A percentile compares a stretch with the other conserved stretches of the same genome.
Conservation (phyloP, 2,888 invertebrate genomes). For the Heliconius hortense region DNA sequence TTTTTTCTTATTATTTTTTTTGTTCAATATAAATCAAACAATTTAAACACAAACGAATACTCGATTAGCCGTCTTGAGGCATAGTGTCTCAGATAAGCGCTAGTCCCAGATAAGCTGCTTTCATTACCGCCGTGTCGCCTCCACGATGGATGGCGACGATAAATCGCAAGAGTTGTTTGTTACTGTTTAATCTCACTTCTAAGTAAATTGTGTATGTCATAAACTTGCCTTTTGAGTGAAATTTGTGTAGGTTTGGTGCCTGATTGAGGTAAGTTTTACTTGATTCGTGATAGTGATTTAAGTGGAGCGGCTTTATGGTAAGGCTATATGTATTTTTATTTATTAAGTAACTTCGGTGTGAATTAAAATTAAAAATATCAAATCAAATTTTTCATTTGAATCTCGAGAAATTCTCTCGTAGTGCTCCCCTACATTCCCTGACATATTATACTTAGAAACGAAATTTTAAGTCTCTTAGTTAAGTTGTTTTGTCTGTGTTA, state of each 20-base stretch:
- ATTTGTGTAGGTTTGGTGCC: neutral
- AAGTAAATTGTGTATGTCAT: conserved; percentile 28
- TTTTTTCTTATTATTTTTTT: neutral
- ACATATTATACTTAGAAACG: no score
- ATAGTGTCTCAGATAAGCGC: conserved; percentile 50
- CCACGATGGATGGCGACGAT: conserved; percentile 69
- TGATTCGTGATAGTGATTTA: neutral
- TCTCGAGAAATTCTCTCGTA: no score
- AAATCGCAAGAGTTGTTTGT: conserved; percentile 69
- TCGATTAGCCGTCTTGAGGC: conserved; percentile 47
- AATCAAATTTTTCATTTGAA: no score
- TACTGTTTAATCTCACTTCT: conserved; percentile 45
- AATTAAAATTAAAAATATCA: no score
- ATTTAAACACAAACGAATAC: conserved; percentile 38
- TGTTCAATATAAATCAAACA: neutral
- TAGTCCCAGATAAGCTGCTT: conserved; percentile 67
- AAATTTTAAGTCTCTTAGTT: no score
- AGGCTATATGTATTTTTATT: no score
- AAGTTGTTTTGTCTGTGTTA: no score
- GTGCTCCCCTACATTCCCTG: no score
- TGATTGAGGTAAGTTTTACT: neutral
- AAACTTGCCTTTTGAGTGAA: neutral
- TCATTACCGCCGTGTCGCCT: conserved; percentile 69
- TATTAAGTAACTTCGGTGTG: no score
- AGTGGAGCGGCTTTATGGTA: no score